Evolutionary conservation across 2,888 invertebrate genomes (phyloP).

Genomic region (Ophion slaviceki): DNA sequence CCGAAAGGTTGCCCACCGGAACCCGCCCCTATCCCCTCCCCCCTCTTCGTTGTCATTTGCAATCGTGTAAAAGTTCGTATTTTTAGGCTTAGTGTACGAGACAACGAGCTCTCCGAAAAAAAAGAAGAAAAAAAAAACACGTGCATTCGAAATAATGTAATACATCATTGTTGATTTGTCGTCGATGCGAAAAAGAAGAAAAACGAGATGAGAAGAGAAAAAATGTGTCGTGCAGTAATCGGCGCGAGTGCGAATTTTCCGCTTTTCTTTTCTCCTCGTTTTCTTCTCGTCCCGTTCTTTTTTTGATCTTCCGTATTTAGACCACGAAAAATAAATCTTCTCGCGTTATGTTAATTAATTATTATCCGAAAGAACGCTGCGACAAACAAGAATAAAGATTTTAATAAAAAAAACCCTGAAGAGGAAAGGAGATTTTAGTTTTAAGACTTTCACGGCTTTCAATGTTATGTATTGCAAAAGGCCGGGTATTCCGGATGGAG

Average conservation of each 20-base stretch:
- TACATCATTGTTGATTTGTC: conserved; percentile 56
- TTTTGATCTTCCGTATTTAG: conserved; percentile 50
- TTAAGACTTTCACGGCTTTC: background rate
- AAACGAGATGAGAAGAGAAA: background rate
- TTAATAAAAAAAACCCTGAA: conserved; percentile 71
- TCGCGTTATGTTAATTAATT: conserved; percentile 79
- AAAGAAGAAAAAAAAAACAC: background rate
- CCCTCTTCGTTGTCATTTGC: conserved; percentile 10
- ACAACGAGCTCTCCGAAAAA: background rate
- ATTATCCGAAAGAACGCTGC: conserved; percentile 79
- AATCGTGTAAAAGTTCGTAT: conserved; percentile 24
- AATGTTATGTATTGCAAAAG: background rate
- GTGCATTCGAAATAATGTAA: conserved; percentile 53
- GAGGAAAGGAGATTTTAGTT: background rate
- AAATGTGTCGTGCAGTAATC: background rate
- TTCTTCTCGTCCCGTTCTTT: conserved; percentile 52
- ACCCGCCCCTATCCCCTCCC: background rate
- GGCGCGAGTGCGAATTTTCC: background rate
- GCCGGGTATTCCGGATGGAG: no score
- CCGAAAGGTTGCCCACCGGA: background rate
- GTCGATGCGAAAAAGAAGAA: conserved; percentile 49
- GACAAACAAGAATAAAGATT: conserved; percentile 79
- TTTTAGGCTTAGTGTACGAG: conserved; percentile 6
- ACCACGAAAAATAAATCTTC: conserved; percentile 68
- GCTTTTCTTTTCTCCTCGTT: background rate